Evolutionary conservation across 2,113 vertebrate genomes (phyloP), one percentile per base, ranked within the genome.

Genomic region (Garra rufa): DNA sequence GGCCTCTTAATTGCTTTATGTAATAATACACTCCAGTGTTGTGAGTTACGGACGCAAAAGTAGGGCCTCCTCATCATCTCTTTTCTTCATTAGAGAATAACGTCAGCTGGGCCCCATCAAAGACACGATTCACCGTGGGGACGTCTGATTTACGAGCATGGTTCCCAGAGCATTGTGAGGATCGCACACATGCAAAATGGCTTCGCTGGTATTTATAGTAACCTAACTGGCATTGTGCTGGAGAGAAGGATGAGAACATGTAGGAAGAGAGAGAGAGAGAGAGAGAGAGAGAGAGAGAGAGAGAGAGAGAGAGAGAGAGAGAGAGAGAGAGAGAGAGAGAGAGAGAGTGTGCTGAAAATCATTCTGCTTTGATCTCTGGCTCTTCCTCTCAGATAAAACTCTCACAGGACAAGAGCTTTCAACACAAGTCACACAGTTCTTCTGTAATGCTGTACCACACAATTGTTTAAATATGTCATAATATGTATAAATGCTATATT

Each of bases 1-100:
- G 91, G 91, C 76, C 92, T 91, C 91, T 84, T 94, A 93, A 94
- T 92, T 93, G 88, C 91, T 92, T 92, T 94, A 92, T 91, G 92
- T 92, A 93, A 94, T 92, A 91, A 91, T 88, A 92, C 86, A 67
- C 89, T 86, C 69, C 90, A 90, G 87, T 83, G 88, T 89, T 90
- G 89, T 84, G 90, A 90, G 85, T 88, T 83, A 85, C 90, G 88
- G 92, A 91, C 90, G 86, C 92, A 90, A 87, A 90, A 38, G 26
- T 55, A 57, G 83, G 85, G 88, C 89, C 87, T 85, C 88, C 88
- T 89, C 91, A 85, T 93, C 91, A 85, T 91, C 90, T 92, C 90
- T 79, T 88, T 90, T 89, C 92, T 92, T 91, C 92, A 92, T 91
- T 91, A 91, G 90, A 92, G 88, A 87, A 89, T 88, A 89, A 90